Percentiles rank a stretch among this genome's conserved stretches.
phyloP scores from a whole-genome alignment of 2,113 vertebrate genomes.

The Anarhynchus alexandrinus region DNA sequence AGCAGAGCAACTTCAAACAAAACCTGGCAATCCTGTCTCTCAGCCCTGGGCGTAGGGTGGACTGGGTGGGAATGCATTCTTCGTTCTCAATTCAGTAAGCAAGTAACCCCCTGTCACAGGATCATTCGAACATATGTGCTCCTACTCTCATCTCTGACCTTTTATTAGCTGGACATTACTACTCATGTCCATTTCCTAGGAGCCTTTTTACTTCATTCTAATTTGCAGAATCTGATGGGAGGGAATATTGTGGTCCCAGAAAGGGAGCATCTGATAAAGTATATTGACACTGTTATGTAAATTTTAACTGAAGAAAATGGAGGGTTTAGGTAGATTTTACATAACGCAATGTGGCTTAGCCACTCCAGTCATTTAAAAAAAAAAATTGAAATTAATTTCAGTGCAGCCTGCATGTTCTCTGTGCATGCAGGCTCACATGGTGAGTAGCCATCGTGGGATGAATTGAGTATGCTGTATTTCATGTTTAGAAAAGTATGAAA shows the following conservation, averaged over 20 bases:
- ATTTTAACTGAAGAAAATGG: not conserved
- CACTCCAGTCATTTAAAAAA: not conserved
- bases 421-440: not conserved
- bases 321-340: not conserved
- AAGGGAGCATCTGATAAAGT: not conserved
- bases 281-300: not conserved
- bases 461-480: not conserved
- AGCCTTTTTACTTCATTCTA: not conserved
- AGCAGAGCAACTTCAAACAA: not conserved
- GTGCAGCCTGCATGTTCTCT: not conserved
- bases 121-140: not conserved
- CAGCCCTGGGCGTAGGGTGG: not conserved
- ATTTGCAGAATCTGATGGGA: not conserved
- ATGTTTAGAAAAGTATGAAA: not conserved
- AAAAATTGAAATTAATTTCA: not conserved
- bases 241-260: not conserved
- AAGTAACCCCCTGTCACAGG: not conserved
- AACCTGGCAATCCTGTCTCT: not conserved
- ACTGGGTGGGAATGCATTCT: not conserved
- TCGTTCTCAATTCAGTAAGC: not conserved
- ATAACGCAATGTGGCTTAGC: not conserved
- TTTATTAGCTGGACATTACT: accelerated
- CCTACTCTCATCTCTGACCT: accelerated
- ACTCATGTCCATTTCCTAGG: not conserved
- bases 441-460: not conserved